Base-by-base conservation (phyloP, 2,113 vertebrate species). In the Mustela lutreola region DNA sequence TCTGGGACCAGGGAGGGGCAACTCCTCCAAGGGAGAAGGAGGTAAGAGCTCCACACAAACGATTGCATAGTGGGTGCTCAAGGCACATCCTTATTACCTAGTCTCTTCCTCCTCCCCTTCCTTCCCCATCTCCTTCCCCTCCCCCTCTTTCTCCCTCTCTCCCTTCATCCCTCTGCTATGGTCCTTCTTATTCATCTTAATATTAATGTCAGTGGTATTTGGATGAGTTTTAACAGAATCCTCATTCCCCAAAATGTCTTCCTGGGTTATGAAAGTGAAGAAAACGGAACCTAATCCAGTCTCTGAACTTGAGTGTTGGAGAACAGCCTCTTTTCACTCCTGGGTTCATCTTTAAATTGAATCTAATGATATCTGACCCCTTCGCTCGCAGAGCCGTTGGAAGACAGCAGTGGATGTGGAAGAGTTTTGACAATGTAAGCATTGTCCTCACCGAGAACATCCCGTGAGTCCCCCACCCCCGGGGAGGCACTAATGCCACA, bases 51-150 rank as follows among this genome's bases (percentile, higher is more conserved):
- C 79, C 50, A 18, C 10, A 0, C 0, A 21, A 5, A 11, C 28
- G 11, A 33, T 4, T 0, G 19, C 22, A 2, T 1, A 33, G 42
- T 21, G 50, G 56, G 1, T 78, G 22, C 50, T 85, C 56, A n/a
- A 18, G 62, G 53, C 60, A 19, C 28, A 4, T 12, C 1, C 2
- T 14, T 7, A 8, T 14, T 33, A 0, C 16, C 48, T 39, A 8
- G 2, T 26, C 63, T 56, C 4, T n/a, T 31, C 8, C 11, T 12
- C 24, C 12, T 42, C 12, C 22, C 3, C 1, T 26, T 26, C 21
- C 12, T 26, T 4, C 33, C 63, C 7, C 2, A 1, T 42, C 2
- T 4, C 21, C 5, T 26, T 18, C 19, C 33, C 4, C 5, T 6
- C 0, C 26, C 19, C 3, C 18, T 24, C 53, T 5, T 33, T 5